A percentile compares a stretch with the other conserved stretches of the same genome.
Conservation (phyloP, 1,140 invertebrate genomes). For the Mercenaria mercenaria region DNA sequence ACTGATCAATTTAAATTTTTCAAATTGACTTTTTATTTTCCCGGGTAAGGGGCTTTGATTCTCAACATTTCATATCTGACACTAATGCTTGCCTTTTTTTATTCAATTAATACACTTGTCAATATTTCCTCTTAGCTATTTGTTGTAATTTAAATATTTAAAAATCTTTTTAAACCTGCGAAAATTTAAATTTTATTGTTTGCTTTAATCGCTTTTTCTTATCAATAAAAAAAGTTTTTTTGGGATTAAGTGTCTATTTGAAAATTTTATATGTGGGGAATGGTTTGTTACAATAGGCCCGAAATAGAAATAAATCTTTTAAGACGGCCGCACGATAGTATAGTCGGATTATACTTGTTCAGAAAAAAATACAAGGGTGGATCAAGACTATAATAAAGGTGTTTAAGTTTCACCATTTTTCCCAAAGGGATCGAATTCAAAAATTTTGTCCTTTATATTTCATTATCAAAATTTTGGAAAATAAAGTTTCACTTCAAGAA, state of each 20-base stretch:
- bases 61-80: neutral
- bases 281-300: neutral
- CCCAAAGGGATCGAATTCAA: too few relatives aligned
- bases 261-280: neutral
- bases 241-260: constrained; percentile 23
- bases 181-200: constrained; percentile 33
- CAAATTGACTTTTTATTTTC: neutral
- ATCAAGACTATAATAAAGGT: too few relatives aligned
- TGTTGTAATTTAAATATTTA: constrained; percentile 12
- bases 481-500: too few relatives aligned
- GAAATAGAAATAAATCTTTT: constrained; percentile 9
- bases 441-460: too few relatives aligned
- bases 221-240: neutral
- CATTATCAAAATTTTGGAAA: too few relatives aligned
- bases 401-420: too few relatives aligned
- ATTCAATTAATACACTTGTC: constrained; percentile 26
- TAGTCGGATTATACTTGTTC: too few relatives aligned
- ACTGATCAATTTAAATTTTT: neutral
- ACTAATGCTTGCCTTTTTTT: neutral
- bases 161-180: neutral
- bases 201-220: neutral
- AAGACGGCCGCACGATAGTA: neutral
- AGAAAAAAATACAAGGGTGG: too few relatives aligned
- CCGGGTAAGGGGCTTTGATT: neutral
- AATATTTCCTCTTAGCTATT: neutral